Evolutionary conservation across 2,113 vertebrate genomes (phyloP), one percentile per base, ranked within the genome.

Genomic region (Triplophysa rosa): DNA sequence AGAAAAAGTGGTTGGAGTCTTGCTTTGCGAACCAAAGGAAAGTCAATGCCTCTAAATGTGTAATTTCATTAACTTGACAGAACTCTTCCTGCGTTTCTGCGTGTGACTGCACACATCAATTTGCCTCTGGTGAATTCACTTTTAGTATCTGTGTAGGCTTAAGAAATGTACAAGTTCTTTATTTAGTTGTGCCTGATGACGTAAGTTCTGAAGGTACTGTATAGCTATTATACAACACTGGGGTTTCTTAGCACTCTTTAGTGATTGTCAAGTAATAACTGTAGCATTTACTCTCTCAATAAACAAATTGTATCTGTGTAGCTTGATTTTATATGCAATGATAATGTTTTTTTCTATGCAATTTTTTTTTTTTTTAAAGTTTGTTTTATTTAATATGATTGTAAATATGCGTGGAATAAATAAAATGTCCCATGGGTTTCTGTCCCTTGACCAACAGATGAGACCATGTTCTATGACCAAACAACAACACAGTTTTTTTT

Each of bases 1-100:
- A 90, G 81, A 91, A 79, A 81, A 74, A 65, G 61, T 94, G 93
- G 93, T 85, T 94, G 26, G 91, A 94, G 72, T 85, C 90, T 78
- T 94, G 93, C 83, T 93, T 93, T 83, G 90, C 87, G 74, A 87
- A 86, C 80, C 93, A 94, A 52, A 82, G 54, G 16, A 84, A 68
- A 81, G 88, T 93, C 78, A 19, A 71, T 84, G 74, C 81, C 0
- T 62, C 66, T 1, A 76, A 8, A 8, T 92, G 89, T 82, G 49
- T 86, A 1, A 88, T 89, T 47, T 40, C 70, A 12, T 56, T 88
- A 14, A 49, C 73, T 49, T 87, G 73, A 87, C 33, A 37, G 33
- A 21, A 7, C 56, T 70, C 45, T 7, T 62, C 19, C 23, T 70
- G n/a, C 8, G 0, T 73, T 66, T 19, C 23, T 58, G 4, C 14